These are phyloP conservation scores for Drosophila maculinotata DNA, from an alignment of 2,888 invertebrate species.

Conservation along the genomic window DNA sequence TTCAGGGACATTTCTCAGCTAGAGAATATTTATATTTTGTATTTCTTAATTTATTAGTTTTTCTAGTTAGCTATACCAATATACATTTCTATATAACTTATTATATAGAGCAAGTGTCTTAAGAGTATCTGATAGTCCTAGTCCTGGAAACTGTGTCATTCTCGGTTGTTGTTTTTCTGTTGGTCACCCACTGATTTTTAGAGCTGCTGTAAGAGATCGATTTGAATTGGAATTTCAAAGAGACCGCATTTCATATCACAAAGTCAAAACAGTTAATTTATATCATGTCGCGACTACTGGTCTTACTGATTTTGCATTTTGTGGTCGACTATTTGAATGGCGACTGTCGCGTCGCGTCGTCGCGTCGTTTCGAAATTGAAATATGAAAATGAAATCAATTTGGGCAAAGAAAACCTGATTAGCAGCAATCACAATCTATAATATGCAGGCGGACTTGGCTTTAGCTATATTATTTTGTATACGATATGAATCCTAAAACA, in stretches of 20 bases:
- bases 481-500: constrained; percentile 58
- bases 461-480: constrained; percentile 19
- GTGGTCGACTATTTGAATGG: constrained; percentile 28
- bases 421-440: constrained; percentile 64
- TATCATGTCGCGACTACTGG: constrained; percentile 84
- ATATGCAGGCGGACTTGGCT: constrained; percentile 58
- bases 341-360: no score
- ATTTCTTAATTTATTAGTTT: no score
- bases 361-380: constrained; percentile 76
- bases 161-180: constrained; percentile 12
- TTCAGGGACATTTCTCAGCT: no score
- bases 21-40: no score
- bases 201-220: constrained; percentile 51
- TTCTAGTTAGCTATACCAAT: no score
- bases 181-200: constrained; percentile 44
- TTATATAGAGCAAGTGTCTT: background rate
- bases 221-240: constrained; percentile 76
- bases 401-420: constrained; percentile 73
- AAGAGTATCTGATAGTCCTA: constrained; percentile 32
- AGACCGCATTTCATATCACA: constrained; percentile 79
- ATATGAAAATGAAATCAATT: constrained; percentile 81
- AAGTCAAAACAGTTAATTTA: constrained; percentile 84
- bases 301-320: constrained; percentile 84
- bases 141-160: constrained; percentile 3
- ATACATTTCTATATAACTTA: no score